phyloP scores from a whole-genome alignment of 2,113 vertebrate genomes.

The Tringa solitaria region DNA sequence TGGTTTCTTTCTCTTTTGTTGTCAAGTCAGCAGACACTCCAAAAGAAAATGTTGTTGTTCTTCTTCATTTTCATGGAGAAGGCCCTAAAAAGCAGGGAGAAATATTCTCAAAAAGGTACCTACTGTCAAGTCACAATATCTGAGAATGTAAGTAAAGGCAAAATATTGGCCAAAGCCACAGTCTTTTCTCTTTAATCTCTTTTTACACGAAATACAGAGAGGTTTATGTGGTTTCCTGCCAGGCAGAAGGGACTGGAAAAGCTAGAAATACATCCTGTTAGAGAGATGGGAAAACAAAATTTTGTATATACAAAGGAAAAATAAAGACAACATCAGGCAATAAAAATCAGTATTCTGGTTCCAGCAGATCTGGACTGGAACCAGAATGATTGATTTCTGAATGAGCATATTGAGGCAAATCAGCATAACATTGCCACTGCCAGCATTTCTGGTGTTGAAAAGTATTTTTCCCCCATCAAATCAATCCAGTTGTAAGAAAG shows the following conservation, averaged over 20 bases:
- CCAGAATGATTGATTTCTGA: not conserved
- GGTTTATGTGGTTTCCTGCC: not conserved
- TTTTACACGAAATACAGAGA: not conserved
- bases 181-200: not conserved
- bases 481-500: not conserved
- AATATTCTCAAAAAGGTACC: not conserved
- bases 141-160: not conserved
- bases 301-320: not conserved
- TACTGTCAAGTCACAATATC: not conserved
- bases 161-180: not conserved
- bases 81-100: not conserved
- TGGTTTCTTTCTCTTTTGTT: constrained; percentile 8
- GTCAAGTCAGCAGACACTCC: not conserved
- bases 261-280: not conserved
- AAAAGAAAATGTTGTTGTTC: not conserved
- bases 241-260: not conserved
- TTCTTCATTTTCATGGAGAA: not conserved
- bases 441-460: not conserved
- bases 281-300: not conserved
- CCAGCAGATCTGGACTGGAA: not conserved
- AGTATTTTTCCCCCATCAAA: not conserved
- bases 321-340: not conserved
- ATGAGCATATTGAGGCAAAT: not conserved
- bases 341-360: not conserved
- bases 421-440: not conserved